phyloP scores from a whole-genome alignment of 1,140 invertebrate genomes.

The Neelides sp. region DNA sequence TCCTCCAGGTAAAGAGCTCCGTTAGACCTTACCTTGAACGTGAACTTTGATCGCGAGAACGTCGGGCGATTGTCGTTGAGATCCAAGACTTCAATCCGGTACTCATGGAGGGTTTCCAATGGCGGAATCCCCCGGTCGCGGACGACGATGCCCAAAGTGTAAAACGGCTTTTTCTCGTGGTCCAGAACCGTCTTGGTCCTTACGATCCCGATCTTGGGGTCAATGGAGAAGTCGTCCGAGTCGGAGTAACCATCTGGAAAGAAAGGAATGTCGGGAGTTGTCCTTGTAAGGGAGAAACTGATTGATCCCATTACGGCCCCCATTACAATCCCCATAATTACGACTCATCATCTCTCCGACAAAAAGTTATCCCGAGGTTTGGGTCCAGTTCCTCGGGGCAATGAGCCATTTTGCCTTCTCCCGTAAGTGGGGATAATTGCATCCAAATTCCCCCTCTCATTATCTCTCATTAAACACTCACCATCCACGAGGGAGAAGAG shows the following conservation, averaged over 20 bases:
- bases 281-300: no score
- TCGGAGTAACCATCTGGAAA: slow-evolving; percentile 34
- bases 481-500: slow-evolving; percentile 74
- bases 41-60: slow-evolving; percentile 76
- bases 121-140: slow-evolving; percentile 71
- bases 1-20: not conserved
- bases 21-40: slow-evolving; percentile 56
- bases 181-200: slow-evolving; percentile 73
- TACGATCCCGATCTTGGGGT: slow-evolving; percentile 71
- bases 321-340: slow-evolving; percentile 25
- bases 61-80: slow-evolving; percentile 81
- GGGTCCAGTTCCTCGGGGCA: not conserved
- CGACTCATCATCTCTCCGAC: slow-evolving; percentile 11
- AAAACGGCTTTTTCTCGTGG: slow-evolving; percentile 77
- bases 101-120: slow-evolving; percentile 59
- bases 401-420: slow-evolving; percentile 1
- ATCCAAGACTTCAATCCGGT: slow-evolving; percentile 75
- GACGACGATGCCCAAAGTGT: slow-evolving; percentile 69
- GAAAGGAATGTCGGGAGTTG: slow-evolving; percentile 13
- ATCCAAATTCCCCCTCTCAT: no score
- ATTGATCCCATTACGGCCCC: slow-evolving; percentile 22
- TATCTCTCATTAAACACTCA: no score
- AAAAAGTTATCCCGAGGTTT: slow-evolving; percentile 16
- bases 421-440: no score
- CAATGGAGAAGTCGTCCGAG: slow-evolving; percentile 75